phyloP scores from a whole-genome alignment of 2,797 vertebrate genomes.

The Tapera naevia region DNA sequence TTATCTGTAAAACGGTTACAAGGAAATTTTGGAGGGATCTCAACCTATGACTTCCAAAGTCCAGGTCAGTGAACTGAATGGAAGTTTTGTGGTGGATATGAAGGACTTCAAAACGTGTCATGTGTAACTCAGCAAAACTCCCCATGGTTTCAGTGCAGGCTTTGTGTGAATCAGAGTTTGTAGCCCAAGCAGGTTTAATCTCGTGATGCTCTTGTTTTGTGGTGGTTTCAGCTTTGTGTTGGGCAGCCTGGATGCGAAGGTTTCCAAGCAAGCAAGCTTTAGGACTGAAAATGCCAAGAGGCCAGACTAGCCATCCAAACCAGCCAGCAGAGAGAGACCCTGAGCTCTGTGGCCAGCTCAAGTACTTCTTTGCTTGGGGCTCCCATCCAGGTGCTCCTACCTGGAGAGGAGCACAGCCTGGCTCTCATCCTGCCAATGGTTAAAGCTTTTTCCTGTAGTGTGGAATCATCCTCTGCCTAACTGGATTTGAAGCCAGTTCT shows the following conservation, averaged over 20 bases:
- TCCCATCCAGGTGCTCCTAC: neutral
- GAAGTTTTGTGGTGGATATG: neutral
- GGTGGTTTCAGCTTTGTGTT: neutral
- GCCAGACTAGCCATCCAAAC: neutral
- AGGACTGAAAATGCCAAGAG: neutral
- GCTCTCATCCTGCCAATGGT: neutral
- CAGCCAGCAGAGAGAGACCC: neutral
- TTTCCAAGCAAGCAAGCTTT: neutral
- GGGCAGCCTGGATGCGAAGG: neutral
- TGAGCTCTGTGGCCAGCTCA: neutral
- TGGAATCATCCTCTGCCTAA: neutral
- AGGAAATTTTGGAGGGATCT: neutral
- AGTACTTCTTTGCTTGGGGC: neutral
- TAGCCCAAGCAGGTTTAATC: neutral
- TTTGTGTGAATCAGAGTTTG: neutral
- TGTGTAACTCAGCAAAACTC: neutral
- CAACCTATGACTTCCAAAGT: neutral
- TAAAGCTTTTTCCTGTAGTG: neutral
- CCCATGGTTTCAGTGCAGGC: neutral
- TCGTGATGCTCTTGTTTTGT: neutral
- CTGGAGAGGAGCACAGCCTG: neutral
- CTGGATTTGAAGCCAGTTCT: slow-evolving; percentile 43
- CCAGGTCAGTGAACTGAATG: neutral
- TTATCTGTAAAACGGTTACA: neutral
- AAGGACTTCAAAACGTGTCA: neutral